Conservation (phyloP, 2,797 vertebrate species). For the Setipinna tenuifilis region DNA sequence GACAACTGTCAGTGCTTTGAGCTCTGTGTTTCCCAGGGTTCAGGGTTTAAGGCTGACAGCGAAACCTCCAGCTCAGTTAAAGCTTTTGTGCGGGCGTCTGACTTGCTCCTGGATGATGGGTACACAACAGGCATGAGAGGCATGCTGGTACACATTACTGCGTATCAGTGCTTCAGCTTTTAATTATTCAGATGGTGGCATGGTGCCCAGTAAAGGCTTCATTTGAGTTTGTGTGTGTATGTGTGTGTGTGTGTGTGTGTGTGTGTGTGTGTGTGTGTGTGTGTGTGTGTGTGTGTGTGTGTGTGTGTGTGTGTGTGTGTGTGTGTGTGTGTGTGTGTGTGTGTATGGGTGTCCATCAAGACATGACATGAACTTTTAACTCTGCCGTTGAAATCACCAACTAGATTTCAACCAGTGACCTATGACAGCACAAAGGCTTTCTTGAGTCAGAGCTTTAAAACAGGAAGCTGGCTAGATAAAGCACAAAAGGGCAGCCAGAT, state of each 20-base stretch:
- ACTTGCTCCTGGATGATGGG: neutral
- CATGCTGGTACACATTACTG: neutral
- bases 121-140: neutral
- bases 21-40: neutral
- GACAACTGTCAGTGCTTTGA: neutral
- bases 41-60: neutral
- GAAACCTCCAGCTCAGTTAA: neutral
- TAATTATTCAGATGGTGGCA: conserved; percentile 13
- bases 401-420: neutral
- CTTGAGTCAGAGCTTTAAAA: conserved; percentile 4
- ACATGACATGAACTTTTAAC: neutral
- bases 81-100: too few relatives aligned
- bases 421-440: neutral
- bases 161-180: neutral
- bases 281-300: too few relatives aligned
- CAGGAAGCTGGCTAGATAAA: neutral
- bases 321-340: too few relatives aligned
- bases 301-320: too few relatives aligned
- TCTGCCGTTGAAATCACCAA: neutral
- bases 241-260: too few relatives aligned
- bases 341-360: too few relatives aligned
- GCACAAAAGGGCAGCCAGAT: neutral
- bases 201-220: neutral
- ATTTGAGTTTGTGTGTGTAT: neutral
- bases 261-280: too few relatives aligned